These are phyloP conservation scores for Ahaetulla prasina DNA, from an alignment of 2,113 vertebrate species.

Conservation along the genomic window DNA sequence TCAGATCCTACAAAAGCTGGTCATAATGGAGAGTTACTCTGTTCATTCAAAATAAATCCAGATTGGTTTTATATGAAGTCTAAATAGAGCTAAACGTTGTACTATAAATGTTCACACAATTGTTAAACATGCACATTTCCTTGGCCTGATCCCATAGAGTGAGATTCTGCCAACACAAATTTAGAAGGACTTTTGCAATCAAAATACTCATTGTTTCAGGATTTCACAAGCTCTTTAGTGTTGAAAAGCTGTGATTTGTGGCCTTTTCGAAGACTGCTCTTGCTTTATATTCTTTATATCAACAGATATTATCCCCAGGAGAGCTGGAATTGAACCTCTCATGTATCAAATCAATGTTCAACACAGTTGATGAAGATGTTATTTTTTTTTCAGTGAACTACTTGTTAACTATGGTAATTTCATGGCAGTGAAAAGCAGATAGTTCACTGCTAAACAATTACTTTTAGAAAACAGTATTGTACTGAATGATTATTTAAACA, in stretches of 20 bases:
- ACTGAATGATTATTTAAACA: not conserved
- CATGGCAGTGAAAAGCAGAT: conserved; percentile 9
- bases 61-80: not conserved
- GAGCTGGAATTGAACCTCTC: not conserved
- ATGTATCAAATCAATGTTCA: not conserved
- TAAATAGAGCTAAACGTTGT: not conserved
- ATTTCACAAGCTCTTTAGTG: conserved; percentile 9
- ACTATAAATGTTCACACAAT: not conserved
- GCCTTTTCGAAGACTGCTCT: not conserved
- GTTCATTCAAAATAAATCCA: not conserved
- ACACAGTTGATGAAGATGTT: not conserved
- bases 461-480: not conserved
- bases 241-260: not conserved
- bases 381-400: not conserved
- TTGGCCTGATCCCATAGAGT: not conserved
- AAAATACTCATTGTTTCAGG: not conserved
- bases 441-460: conserved; percentile 4
- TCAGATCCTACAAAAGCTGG: not conserved
- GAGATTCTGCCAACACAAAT: not conserved
- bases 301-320: not conserved
- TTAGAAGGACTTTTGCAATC: conserved; percentile 2
- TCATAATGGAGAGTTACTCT: not conserved
- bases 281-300: not conserved
- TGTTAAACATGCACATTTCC: not conserved
- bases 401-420: not conserved